Evolutionary conservation across 2,113 vertebrate genomes (phyloP).

Genomic region (Coptodon rendalli): DNA sequence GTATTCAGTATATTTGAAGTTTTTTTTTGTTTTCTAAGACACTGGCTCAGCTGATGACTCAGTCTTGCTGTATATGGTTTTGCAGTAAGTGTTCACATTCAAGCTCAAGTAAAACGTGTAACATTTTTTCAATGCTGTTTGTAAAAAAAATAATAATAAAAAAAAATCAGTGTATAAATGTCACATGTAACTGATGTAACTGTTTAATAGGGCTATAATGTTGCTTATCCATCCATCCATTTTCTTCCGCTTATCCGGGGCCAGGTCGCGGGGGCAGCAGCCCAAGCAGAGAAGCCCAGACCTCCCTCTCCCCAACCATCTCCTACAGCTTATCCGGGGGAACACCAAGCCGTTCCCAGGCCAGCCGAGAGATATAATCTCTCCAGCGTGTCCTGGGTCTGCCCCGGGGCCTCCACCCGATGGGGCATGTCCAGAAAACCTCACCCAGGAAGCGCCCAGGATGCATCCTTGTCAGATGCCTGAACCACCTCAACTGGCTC

Average conservation of each 20-base stretch:
- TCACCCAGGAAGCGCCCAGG: no score
- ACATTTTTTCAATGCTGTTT: background rate
- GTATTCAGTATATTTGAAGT: background rate
- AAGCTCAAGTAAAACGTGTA: background rate
- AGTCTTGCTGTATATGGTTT: background rate
- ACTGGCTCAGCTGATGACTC: background rate
- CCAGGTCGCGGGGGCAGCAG: background rate
- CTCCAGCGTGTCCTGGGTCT: no score
- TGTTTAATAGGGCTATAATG: background rate
- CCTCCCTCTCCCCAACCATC: background rate
- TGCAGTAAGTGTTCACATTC: background rate
- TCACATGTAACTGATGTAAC: background rate
- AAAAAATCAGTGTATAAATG: background rate
- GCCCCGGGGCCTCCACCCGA: no score
- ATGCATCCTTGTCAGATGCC: no score
- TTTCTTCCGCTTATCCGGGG: background rate
- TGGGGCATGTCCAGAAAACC: no score
- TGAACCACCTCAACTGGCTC: accelerated
- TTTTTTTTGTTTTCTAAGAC: background rate
- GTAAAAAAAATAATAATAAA: no score
- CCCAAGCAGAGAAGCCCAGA: background rate
- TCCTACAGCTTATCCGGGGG: accelerated
- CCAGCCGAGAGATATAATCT: accelerated
- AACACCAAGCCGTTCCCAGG: background rate
- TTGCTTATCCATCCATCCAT: background rate